Conservation (phyloP, 2,888 invertebrate species). For the Melieria crassipennis region DNA sequence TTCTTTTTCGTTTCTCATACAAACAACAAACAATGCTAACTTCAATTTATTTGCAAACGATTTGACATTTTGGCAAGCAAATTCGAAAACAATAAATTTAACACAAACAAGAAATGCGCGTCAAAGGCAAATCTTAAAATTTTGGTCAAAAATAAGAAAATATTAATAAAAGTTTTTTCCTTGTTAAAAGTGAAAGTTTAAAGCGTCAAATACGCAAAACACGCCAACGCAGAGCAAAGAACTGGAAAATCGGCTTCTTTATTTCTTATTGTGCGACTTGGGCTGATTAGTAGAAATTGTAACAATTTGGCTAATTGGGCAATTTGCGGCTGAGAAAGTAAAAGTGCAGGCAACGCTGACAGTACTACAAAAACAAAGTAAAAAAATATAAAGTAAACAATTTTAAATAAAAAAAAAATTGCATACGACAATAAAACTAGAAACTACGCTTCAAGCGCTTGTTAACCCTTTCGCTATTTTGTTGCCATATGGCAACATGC, state of each 20-base stretch:
- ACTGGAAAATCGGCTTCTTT: not conserved
- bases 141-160: too few relatives aligned
- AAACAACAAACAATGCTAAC: too few relatives aligned
- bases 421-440: not conserved
- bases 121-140: too few relatives aligned
- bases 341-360: not conserved
- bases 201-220: not conserved
- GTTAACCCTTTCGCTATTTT: too few relatives aligned
- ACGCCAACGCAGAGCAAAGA: not conserved
- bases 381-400: too few relatives aligned
- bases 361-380: not conserved
- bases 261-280: not conserved
- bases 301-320: constrained; percentile 18
- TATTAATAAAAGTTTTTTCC: not conserved
- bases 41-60: too few relatives aligned
- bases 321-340: not conserved
- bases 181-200: constrained; percentile 1
- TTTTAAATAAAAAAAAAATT: constrained; percentile 11
- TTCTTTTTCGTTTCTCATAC: too few relatives aligned
- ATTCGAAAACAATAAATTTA: too few relatives aligned
- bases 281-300: constrained; percentile 12
- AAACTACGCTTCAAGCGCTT: not conserved
- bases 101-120: too few relatives aligned
- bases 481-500: too few relatives aligned
- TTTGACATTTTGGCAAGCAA: too few relatives aligned